Evolutionary conservation across 1,140 invertebrate genomes (phyloP).

Genomic region (Bombus soroeensis): DNA sequence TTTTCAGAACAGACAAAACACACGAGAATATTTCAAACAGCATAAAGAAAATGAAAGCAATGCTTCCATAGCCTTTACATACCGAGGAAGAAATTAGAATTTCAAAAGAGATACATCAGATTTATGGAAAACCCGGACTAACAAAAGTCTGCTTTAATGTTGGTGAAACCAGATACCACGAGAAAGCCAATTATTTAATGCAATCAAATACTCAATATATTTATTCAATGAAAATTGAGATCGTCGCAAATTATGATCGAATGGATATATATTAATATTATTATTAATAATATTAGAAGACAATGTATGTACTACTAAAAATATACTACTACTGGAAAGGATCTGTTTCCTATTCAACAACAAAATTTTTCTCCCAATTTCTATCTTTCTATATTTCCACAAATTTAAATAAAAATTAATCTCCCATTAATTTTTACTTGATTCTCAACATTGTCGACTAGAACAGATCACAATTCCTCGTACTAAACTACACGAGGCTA

Average conservation of each 20-base stretch:
- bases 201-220: not conserved
- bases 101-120: not conserved
- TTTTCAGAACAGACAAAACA: not conserved
- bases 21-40: not conserved
- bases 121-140: not conserved
- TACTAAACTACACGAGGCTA: too few relatives aligned
- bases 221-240: not conserved
- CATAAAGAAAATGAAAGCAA: not conserved
- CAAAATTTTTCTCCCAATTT: not conserved
- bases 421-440: too few relatives aligned
- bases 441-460: too few relatives aligned
- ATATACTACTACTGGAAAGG: not conserved
- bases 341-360: not conserved
- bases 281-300: not conserved
- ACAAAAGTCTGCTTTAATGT: not conserved
- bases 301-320: not conserved
- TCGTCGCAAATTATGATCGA: not conserved
- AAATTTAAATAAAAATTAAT: not conserved
- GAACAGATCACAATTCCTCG: too few relatives aligned
- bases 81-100: conserved; percentile 7
- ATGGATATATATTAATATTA: not conserved
- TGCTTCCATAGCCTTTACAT: not conserved
- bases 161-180: too few relatives aligned
- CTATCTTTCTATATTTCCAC: not conserved
- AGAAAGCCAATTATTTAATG: not conserved